A percentile compares a stretch with the other conserved stretches of the same genome.
Conservation (phyloP, 2,797 vertebrate species). For the Ctenopoma kingsleyae region DNA sequence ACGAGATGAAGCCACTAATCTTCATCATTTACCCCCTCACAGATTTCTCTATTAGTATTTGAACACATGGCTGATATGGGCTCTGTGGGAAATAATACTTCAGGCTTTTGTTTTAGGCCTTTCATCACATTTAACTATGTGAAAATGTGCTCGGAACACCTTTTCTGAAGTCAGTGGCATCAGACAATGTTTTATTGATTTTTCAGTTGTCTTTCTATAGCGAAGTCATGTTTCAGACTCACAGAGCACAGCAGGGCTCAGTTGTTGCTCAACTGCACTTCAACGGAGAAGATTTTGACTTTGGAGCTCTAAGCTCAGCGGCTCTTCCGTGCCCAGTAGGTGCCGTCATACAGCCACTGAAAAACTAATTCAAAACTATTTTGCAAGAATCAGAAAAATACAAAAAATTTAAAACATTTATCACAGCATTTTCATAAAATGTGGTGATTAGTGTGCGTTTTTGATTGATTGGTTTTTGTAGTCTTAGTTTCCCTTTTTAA, state of each 20-base stretch:
- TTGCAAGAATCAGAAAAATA: conserved; percentile 17
- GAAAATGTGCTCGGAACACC: conserved; percentile 17
- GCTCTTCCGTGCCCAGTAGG: conserved; percentile 17
- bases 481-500: conserved; percentile 21
- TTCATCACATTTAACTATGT: conserved; percentile 19
- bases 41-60: conserved; percentile 26
- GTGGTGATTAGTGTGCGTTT: conserved; percentile 17
- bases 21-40: conserved; percentile 17
- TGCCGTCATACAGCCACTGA: conserved; percentile 30
- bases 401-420: background rate
- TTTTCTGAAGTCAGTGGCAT: conserved; percentile 19
- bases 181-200: conserved; percentile 10
- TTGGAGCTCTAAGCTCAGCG: background rate
- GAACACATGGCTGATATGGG: conserved; percentile 22
- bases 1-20: conserved; percentile 4
- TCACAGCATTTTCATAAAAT: conserved; percentile 17
- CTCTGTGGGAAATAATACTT: conserved; percentile 20
- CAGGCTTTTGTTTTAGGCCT: conserved; percentile 18
- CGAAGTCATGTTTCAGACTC: conserved; percentile 21
- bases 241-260: background rate
- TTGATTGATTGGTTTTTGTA: conserved; percentile 26
- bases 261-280: conserved; percentile 14
- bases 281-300: background rate
- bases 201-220: conserved; percentile 2
- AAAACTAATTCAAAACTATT: conserved; percentile 27